Percentiles rank a stretch among this genome's conserved stretches.
Conservation (phyloP, 1,140 invertebrate genomes). For the Brachionus koreanus region DNA sequence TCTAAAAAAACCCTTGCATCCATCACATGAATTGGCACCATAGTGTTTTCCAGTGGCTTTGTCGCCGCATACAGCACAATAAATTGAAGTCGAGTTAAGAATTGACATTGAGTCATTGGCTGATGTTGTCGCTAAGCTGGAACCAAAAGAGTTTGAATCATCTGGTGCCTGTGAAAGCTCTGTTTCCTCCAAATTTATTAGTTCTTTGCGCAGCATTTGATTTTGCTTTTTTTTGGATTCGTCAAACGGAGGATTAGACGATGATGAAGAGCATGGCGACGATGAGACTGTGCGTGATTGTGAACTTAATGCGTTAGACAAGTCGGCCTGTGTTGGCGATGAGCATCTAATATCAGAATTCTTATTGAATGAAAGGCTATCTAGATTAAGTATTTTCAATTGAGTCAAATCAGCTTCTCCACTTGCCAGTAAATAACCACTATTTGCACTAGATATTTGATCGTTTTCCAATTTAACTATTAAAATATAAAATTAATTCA, state of each 20-base stretch:
- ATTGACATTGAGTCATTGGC: background rate
- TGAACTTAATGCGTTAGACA: background rate
- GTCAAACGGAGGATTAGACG: background rate
- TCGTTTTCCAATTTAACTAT: conserved; percentile 1
- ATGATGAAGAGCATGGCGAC: conserved; percentile 1
- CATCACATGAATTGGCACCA: conserved; percentile 93
- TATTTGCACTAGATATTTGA: background rate
- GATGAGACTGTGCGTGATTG: conserved; percentile 23
- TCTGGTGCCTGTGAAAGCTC: background rate
- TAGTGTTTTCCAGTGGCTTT: conserved; percentile 71
- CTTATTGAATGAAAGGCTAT: conserved; percentile 4
- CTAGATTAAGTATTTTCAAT: conserved; percentile 12
- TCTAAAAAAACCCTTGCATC: conserved; percentile 84
- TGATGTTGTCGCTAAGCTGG: background rate
- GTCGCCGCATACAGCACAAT: conserved; percentile 41
- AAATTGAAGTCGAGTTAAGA: background rate
- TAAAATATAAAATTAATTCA: background rate
- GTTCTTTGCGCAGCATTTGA: background rate
- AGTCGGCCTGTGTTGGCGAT: background rate
- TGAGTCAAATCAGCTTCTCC: background rate
- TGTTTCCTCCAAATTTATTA: background rate
- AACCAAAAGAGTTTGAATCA: background rate
- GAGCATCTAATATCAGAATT: background rate
- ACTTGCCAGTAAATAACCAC: background rate
- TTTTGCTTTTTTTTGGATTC: background rate